Evolutionary conservation across 2,888 invertebrate genomes (phyloP), one percentile per base, ranked within the genome.

Genomic region (Blera fallax): DNA sequence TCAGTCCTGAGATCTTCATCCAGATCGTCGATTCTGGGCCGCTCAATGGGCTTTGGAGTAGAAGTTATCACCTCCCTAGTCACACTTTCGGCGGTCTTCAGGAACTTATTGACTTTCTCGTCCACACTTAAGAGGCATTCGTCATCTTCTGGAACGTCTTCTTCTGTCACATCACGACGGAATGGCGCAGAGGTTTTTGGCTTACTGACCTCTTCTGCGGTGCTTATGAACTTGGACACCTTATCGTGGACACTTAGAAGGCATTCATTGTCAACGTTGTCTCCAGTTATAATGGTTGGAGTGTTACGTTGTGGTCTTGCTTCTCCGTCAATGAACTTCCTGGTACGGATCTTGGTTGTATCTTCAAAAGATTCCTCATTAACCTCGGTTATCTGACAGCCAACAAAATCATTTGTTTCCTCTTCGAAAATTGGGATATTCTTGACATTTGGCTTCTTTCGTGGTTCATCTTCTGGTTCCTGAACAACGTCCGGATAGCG

Each of bases 401-500:
- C 90, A 14, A 92, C 88, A 87, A 88, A 92, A 1, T 90, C 89
- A 45, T 91, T 91, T 1, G 90, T 89, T 87, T 94, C 95, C 21
- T 94, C 93, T 92, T 95, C 95, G 34, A 92, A 91, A 29, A 94
- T 93, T 2, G 94, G 93, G 45, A 94, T 92, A 72, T 94, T 93
- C 2, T 92, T 92, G 1, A 93, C 88, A 60, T 91, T 90, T 45
- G 92, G 93, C 81, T 91, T 92, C 58, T 87, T 89, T 0, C 93
- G 92, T 0, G 89, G 90, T 37, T 94, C 94, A 88, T 96, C 96
- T 87, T 96, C 96, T 0, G 96, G 96, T 90, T 96, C 96, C 88
- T 93, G 94, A 0, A 96, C 94, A 89, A 94, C 94, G 90, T 96
- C 96, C 0, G 96, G 96, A 89, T 95, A 95, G 72, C 96, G 93